Conservation (phyloP, 2,113 vertebrate species). For the Furnarius figulus region DNA sequence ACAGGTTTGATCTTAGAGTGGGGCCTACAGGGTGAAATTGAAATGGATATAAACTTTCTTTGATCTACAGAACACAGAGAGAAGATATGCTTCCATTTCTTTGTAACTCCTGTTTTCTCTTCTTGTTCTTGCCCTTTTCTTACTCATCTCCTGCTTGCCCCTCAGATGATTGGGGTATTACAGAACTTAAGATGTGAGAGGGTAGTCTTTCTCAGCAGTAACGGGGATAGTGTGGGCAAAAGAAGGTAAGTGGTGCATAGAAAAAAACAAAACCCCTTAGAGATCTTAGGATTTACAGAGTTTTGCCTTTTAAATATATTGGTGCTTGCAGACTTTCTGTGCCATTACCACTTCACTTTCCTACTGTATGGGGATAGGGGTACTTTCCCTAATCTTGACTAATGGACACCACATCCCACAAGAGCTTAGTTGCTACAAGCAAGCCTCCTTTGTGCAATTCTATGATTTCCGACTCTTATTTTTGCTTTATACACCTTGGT, state of each 20-base stretch:
- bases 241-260: background rate
- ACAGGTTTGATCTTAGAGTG: background rate
- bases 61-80: background rate
- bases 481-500: background rate
- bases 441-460: background rate
- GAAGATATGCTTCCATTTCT: background rate
- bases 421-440: background rate
- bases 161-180: background rate
- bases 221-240: background rate
- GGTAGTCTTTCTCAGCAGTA: background rate
- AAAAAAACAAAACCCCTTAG: background rate
- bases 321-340: background rate
- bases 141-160: background rate
- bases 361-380: background rate
- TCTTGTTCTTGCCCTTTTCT: background rate
- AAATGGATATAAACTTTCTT: background rate
- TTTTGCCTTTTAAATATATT: background rate
- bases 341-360: background rate
- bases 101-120: background rate
- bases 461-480: background rate
- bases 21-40: background rate
- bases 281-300: background rate
- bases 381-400: background rate
- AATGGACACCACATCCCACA: background rate
- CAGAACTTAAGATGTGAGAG: background rate